phyloP scores from a whole-genome alignment of 2,888 invertebrate species.

The Hypolimnas misippus region DNA sequence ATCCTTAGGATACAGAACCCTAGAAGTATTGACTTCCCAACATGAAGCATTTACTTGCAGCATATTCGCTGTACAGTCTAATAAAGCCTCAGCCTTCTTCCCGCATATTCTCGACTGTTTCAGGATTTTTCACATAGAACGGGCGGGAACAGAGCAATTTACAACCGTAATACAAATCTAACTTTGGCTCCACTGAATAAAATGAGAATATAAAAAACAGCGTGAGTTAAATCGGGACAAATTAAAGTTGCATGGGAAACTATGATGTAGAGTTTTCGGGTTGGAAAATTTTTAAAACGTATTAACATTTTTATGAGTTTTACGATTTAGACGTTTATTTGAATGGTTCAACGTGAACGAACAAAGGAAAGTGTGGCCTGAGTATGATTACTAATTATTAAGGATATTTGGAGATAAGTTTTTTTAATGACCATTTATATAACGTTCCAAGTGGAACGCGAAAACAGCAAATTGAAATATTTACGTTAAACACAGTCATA shows the following conservation, averaged over 20 bases:
- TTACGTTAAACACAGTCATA: no score
- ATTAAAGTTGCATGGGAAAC: conserved; percentile 32
- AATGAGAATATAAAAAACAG: conserved; percentile 40
- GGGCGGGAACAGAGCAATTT: conserved; percentile 50
- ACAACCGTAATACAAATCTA: conserved; percentile 53
- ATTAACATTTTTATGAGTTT: background rate
- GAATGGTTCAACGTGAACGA: background rate
- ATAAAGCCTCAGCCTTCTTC: conserved; percentile 30
- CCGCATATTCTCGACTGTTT: conserved; percentile 48
- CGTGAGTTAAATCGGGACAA: conserved; percentile 38
- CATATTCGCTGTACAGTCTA: conserved; percentile 11
- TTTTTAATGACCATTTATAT: no score
- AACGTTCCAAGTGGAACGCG: no score
- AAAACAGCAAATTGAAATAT: no score
- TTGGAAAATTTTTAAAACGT: conserved; percentile 1
- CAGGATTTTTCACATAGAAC: conserved; percentile 50
- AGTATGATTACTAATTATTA: no score
- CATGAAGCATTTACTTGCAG: background rate
- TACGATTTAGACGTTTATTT: background rate
- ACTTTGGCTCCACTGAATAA: conserved; percentile 48
- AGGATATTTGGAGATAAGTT: no score
- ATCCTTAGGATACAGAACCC: no score
- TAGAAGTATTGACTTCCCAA: no score
- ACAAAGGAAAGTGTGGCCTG: background rate
- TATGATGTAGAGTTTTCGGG: background rate